Evolutionary conservation across 2,113 vertebrate genomes (phyloP), one percentile per base, ranked within the genome.

Genomic region (Microtus ochrogaster): DNA sequence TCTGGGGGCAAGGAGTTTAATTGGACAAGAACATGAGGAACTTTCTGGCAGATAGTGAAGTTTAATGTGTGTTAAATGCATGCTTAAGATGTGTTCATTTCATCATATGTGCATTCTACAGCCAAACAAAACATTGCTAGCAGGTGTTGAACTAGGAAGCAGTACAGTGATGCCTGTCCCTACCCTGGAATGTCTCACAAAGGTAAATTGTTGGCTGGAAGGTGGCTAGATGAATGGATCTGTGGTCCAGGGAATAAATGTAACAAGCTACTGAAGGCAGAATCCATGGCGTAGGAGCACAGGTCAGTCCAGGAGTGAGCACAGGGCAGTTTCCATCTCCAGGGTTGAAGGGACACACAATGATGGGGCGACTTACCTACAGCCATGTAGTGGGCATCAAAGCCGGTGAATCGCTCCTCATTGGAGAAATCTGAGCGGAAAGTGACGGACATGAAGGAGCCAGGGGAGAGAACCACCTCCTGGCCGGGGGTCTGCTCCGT

Each of bases 391-490:
- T 99, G 99, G 8, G 99, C 99, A 26, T 99, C 98, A 7, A 99
- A 99, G 22, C 99, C 99, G 0, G 99, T 99, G 98, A 99, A 99
- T 22, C 99, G 98, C 58, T 99, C 99, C 97, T 99, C 99, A 0
- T 99, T 99, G 96, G 99, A 99, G 98, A 99, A 99, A 98, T 99
- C 99, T 0, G 99, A 99, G 88, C 97, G 97, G 98, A 99, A 99
- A 0, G 98, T 98, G 16, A 99, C 79, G 1, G 98, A 99, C 97
- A 99, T 98, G 79, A 98, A 98, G 92, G 98, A 99, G 4, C 99
- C 98, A 0, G 99, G 99, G 28, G 99, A 99, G 0, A 98, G 96
- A 95, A 99, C 98, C 41, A 99, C 94, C 94, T 98, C 98, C 92
- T 98, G 98, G 13, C 98, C 98, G 0, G 99, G 99, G 10, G 99